These are phyloP conservation scores for Aradophagus sp. DNA, from an alignment of 1,140 invertebrate genomes.

Conservation along the genomic window DNA sequence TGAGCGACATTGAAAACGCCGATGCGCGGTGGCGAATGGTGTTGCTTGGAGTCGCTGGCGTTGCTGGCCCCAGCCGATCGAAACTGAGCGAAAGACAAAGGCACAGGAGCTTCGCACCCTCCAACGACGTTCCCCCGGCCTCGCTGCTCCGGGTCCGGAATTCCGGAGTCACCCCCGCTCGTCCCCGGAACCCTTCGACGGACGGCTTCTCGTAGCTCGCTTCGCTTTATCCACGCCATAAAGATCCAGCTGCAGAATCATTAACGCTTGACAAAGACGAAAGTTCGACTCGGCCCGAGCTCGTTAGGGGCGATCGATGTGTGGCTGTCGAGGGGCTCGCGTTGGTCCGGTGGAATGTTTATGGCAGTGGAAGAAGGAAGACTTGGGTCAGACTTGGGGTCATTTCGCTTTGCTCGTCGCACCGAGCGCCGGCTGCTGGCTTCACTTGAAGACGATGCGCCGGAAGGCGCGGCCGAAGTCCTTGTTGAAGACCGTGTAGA, in stretches of 20 bases:
- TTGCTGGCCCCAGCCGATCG: slow-evolving; percentile 43
- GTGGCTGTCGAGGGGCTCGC: slow-evolving; percentile 6
- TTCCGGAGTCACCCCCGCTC: too few species aligned
- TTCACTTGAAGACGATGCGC: slow-evolving; percentile 94
- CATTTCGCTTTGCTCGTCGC: slow-evolving; percentile 5
- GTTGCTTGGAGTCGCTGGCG: slow-evolving; percentile 24
- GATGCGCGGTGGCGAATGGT: too few species aligned
- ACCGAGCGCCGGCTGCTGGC: not conserved
- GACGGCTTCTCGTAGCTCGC: slow-evolving; percentile 48
- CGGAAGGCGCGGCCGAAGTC: slow-evolving; percentile 97
- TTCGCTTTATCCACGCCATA: slow-evolving; percentile 54
- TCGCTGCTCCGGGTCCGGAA: too few species aligned
- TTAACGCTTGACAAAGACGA: slow-evolving; percentile 38
- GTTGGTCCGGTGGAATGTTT: slow-evolving; percentile 43
- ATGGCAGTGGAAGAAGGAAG: slow-evolving; percentile 55
- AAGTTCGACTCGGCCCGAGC: too few species aligned
- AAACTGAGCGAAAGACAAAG: slow-evolving; percentile 59
- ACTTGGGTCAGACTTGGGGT: slow-evolving; percentile 39
- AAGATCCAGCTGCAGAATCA: slow-evolving; percentile 44
- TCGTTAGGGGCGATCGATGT: not conserved
- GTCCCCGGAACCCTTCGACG: slow-evolving; percentile 42
- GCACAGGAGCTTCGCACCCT: slow-evolving; percentile 52
- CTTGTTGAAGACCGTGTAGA: slow-evolving; percentile 99
- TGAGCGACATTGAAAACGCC: too few species aligned
- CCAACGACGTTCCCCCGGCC: too few species aligned